Percentiles rank a stretch among this genome's conserved stretches.
phyloP scores from a whole-genome alignment of 92 coral and sea anemone genomes.

The Blastomussa wellsi region DNA sequence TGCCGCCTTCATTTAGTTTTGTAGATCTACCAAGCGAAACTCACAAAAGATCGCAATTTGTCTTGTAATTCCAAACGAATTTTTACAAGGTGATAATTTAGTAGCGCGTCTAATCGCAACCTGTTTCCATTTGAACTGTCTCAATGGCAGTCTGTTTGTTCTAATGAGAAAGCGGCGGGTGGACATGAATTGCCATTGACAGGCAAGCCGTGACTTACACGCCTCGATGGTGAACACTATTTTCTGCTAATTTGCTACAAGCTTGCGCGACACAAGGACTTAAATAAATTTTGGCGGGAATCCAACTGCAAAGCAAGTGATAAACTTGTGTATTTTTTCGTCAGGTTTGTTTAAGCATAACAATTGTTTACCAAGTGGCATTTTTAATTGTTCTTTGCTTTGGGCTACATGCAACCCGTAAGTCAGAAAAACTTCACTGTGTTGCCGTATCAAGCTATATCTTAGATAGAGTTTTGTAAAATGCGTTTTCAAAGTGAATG shows the following conservation, averaged over 20 bases:
- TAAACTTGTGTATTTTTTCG: background rate
- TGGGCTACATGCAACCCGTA: constrained; percentile 10
- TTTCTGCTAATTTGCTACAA: background rate
- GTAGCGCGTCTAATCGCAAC: constrained; percentile 15
- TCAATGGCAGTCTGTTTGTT: constrained; percentile 15
- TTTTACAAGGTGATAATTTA: constrained; percentile 14
- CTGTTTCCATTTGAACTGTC: constrained; percentile 14
- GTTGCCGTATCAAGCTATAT: background rate
- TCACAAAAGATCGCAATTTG: background rate
- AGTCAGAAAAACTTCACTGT: background rate
- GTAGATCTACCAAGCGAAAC: background rate
- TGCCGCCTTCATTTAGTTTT: background rate
- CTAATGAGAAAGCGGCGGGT: constrained; percentile 10
- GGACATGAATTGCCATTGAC: constrained; percentile 11
- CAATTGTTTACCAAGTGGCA: background rate
- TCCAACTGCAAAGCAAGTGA: background rate
- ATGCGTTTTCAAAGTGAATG: background rate
- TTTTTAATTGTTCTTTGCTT: background rate
- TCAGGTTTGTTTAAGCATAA: background rate
- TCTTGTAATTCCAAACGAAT: background rate
- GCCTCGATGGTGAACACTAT: constrained; percentile 12
- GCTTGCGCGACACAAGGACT: background rate
- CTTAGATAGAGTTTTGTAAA: background rate
- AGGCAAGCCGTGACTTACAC: constrained; percentile 2
- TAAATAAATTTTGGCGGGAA: background rate